Conservation (phyloP, 2,797 vertebrate species). For the Alcedo quadribrachys region DNA sequence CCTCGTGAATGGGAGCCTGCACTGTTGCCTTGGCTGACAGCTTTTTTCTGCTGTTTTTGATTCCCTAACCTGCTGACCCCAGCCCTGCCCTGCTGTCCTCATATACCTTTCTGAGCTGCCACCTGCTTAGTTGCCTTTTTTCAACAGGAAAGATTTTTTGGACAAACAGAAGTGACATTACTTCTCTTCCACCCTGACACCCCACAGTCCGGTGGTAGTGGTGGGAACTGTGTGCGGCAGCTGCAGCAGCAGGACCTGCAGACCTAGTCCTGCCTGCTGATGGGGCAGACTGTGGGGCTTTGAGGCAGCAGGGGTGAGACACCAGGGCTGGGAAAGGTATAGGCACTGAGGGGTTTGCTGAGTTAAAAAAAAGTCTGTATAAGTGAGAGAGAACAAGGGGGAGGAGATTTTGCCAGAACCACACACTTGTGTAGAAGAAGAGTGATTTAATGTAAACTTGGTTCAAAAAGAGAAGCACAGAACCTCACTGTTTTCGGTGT, state of each 20-base stretch:
- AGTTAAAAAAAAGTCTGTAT: background rate
- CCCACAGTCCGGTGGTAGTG: accelerated
- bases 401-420: background rate
- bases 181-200: background rate
- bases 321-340: background rate
- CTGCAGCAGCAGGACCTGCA: background rate
- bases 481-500: background rate
- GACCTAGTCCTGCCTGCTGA: background rate
- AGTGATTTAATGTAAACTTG: background rate
- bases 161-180: background rate
- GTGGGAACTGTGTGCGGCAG: background rate
- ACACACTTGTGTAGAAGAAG: background rate
- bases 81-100: background rate
- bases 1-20: background rate
- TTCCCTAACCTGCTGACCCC: slow-evolving; percentile 32
- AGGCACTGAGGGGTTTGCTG: background rate
- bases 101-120: background rate
- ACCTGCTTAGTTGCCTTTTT: background rate
- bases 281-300: no score
- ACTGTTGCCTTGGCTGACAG: accelerated
- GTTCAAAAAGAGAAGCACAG: background rate
- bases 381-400: background rate
- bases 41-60: slow-evolving; percentile 45
- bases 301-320: background rate
- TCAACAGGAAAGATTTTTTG: background rate